Conservation (phyloP, 2,888 invertebrate species). For the Caenorhabditis sinica region DNA sequence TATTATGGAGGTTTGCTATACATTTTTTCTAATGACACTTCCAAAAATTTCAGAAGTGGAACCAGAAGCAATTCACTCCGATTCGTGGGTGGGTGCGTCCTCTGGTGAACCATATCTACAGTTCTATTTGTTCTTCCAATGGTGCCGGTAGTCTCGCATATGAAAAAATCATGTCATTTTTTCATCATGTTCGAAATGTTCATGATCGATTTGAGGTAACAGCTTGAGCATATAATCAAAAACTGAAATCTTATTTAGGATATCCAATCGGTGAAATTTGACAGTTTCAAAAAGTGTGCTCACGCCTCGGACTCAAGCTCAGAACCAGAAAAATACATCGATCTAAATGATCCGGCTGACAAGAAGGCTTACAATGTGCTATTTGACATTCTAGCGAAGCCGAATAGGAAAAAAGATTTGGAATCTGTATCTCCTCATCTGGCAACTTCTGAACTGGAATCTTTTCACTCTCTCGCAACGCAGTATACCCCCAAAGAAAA, state of each 20-base stretch:
- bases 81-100: not conserved
- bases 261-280: not conserved
- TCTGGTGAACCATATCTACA: too few species aligned
- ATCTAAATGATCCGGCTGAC: not conserved
- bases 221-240: too few species aligned
- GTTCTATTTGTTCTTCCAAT: too few species aligned
- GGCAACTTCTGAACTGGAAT: not conserved
- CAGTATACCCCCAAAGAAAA: not conserved
- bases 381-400: not conserved
- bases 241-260: not conserved
- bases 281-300: not conserved
- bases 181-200: too few species aligned
- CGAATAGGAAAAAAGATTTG: not conserved
- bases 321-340: not conserved
- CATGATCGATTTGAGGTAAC: too few species aligned
- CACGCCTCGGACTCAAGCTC: not conserved
- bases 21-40: too few species aligned
- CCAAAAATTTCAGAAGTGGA: too few species aligned
- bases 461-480: not conserved
- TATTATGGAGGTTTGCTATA: not conserved
- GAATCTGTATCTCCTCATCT: not conserved
- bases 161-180: too few species aligned
- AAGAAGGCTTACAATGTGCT: not conserved
- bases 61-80: not conserved
- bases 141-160: too few species aligned